Base-by-base conservation (phyloP, 2,113 vertebrate species). In the Daboia siamensis region DNA sequence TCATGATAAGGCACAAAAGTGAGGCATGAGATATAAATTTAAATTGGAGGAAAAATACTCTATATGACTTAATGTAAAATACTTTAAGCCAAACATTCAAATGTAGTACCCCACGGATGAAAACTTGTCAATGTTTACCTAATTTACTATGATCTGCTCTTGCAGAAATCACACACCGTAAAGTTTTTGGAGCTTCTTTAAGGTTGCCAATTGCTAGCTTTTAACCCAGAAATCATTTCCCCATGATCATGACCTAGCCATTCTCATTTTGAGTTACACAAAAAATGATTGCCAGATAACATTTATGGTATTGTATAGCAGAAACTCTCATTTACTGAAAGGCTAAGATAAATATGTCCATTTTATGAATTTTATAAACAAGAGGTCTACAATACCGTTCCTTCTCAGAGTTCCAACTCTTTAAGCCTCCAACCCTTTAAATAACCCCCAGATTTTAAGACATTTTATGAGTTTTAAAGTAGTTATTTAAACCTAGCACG, bases 401-500 rank as follows among this genome's bases (percentile, higher is more conserved):
- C 21, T 95, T 51, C 84, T 93, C 55, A 85, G 92, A 74, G 7
- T 56, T 3, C 3, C 93, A 15, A 80, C 51, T 90, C 56, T 80
- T 89, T 91, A 26, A 26, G 7, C 61, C 94, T 69, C 94, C 95
- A 95, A 95, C 94, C 95, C 92, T 74, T 92, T 94, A 95, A 96
- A 93, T 29, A 94, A 95, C 93, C 91, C 94, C 39, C 20, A 80
- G 93, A 95, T 89, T 74, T 80, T 93, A 96, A 93, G 93, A 94
- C 88, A 90, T 95, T 95, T 94, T 93, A 91, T 96, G 96, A 96
- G 97, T 96, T 96, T 95, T 94, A 95, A 96, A 97, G 95, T 96
- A 97, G 96, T 97, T 97, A 96, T 96, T 97, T 96, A 95, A 96
- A 98, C 95, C 95, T 96, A 96, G 95, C 93, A 96, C 94, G 95